A percentile compares a stretch with the other conserved stretches of the same genome.
Evolutionary conservation across 2,113 vertebrate species (phyloP).

Genomic region (Coptodon rendalli): DNA sequence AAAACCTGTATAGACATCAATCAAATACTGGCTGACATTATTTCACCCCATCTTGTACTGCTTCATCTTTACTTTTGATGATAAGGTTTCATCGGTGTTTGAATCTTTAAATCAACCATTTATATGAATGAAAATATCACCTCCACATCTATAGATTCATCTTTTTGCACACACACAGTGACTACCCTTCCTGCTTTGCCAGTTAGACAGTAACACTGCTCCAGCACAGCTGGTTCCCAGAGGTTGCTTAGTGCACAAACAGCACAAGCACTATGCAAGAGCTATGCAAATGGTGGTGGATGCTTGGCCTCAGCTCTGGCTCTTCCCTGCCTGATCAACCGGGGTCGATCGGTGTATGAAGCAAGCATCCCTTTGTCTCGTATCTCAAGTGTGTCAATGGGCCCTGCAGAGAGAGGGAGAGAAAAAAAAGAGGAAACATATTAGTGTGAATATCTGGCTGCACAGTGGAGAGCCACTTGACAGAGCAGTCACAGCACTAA

Average conservation of each 20-base stretch:
- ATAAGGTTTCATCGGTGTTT: constrained; percentile 3
- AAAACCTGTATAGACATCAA: constrained; percentile 33
- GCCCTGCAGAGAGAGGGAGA: constrained; percentile 35
- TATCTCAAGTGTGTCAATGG: constrained; percentile 14
- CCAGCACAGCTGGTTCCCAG: background rate
- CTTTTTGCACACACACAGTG: background rate
- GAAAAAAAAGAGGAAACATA: constrained; percentile 36
- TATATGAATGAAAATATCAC: constrained; percentile 10
- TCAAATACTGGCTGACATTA: constrained; percentile 41
- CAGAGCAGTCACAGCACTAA: background rate
- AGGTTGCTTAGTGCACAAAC: constrained; percentile 4
- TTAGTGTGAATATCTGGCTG: constrained; percentile 34
- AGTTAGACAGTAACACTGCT: constrained; percentile 2
- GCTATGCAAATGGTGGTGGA: constrained; percentile 3
- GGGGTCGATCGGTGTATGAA: background rate
- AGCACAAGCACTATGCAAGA: background rate
- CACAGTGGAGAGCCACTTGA: constrained; percentile 16
- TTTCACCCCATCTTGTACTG: background rate
- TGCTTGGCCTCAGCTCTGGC: constrained; percentile 8
- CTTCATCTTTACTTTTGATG: constrained; percentile 14
- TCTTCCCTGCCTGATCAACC: constrained; percentile 13
- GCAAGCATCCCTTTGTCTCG: constrained; percentile 24
- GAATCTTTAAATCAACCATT: background rate
- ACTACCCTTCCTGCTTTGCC: background rate
- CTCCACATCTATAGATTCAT: background rate